A percentile compares a stretch with the other conserved stretches of the same genome.
Conservation (phyloP, 2,113 vertebrate genomes). For the Triplophysa dalaica region DNA sequence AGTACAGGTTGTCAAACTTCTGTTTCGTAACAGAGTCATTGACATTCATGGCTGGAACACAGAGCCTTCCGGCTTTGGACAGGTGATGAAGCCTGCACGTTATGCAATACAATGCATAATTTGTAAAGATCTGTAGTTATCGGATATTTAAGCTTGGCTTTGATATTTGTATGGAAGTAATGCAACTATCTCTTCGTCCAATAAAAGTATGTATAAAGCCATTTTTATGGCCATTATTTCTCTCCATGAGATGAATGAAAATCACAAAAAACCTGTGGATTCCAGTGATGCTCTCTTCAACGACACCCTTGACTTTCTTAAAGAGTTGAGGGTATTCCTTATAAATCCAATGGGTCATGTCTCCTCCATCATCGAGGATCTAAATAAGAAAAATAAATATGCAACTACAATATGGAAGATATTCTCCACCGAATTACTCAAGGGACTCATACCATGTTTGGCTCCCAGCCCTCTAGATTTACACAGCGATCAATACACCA, state of each 20-base stretch:
- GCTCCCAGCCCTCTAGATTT: constrained; percentile 86
- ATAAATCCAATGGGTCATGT: constrained; percentile 93
- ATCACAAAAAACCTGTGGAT: constrained; percentile 81
- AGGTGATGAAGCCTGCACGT: constrained; percentile 85
- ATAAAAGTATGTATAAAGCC: not conserved
- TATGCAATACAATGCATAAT: not conserved
- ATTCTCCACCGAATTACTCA: not conserved
- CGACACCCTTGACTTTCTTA: constrained; percentile 90
- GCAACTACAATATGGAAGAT: not conserved
- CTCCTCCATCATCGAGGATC: constrained; percentile 95
- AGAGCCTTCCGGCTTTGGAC: constrained; percentile 86
- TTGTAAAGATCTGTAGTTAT: not conserved
- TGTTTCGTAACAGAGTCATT: constrained; percentile 95
- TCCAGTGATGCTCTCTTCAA: constrained; percentile 95
- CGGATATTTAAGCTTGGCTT: too few species aligned
- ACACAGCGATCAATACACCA: constrained; percentile 96
- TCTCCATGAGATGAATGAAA: not conserved
- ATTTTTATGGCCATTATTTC: not conserved
- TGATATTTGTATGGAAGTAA: too few species aligned
- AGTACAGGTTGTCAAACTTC: constrained; percentile 95
- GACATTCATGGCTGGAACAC: constrained; percentile 90
- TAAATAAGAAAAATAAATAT: constrained; percentile 54
- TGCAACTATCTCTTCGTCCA: too few species aligned
- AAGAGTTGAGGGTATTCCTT: constrained; percentile 94
- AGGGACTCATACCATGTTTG: constrained; percentile 84